Evolutionary conservation across 1,140 invertebrate species (phyloP), one percentile per base, ranked within the genome.

Genomic region (Calosoma granatense): DNA sequence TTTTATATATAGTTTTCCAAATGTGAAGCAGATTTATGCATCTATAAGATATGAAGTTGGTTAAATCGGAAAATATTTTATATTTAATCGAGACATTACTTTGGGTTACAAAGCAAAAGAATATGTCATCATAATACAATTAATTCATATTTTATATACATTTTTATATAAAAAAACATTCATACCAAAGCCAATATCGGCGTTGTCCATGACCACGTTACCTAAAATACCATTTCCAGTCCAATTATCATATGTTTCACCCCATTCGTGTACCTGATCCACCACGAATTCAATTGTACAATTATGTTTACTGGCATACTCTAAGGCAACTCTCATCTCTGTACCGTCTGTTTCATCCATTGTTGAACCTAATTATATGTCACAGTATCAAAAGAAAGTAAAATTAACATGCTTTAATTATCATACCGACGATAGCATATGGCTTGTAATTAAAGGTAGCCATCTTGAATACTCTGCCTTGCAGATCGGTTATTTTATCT

Each of bases 181-280:
- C n/a, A n/a, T 47, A 79, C 78, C 72, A 57, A 65, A 65, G 26
- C 79, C 81, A 47, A 82, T 59, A 66, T 82, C 79, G 17, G 78
- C 79, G n/a, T 68, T 68, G 60, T 80, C 79, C 61, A 72, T 70
- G 14, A 74, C 71, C 1, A 82, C 67, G 62, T 75, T 77, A n/a
- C 80, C 80, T 22, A 81, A 59, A 22, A 81, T 67, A 2, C 80
- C 80, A 55, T 76, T 73, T 26, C 79, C 80, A 6, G 78, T 78
- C 55, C 73, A 67, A 61, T 82, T 81, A 15, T 77, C 73, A 60
- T 73, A 80, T 54, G 81, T 76, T 59, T 78, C 74, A 2, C 80
- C 80, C 79, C 79, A 82, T 20, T 76, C 68, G 20, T 67, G 65
- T 54, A 78, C 72, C 54, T 77, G 74, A 52, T 74, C 69, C 15